A percentile compares a stretch with the other conserved stretches of the same genome.
phyloP scores from a whole-genome alignment of 2,888 invertebrate species.

The Dinocampus coccinellae region DNA sequence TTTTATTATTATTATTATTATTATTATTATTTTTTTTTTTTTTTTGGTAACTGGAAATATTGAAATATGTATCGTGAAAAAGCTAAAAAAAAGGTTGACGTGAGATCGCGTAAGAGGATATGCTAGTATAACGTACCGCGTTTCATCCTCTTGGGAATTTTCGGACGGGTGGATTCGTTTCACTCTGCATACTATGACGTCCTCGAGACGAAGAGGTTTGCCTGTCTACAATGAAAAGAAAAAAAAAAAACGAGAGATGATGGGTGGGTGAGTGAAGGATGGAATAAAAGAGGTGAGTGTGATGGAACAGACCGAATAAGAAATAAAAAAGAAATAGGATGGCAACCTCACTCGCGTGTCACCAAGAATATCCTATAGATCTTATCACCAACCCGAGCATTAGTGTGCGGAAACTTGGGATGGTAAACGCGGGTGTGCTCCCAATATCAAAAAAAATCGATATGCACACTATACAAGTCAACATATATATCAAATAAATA shows the following conservation, averaged over 20 bases:
- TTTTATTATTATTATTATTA: no score
- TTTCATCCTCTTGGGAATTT: constrained; percentile 35
- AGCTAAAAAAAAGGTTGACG: constrained; percentile 28
- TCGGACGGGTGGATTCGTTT: constrained; percentile 37
- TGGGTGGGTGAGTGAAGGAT: neutral
- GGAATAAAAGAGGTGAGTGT: neutral
- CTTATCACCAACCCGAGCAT: constrained; percentile 2
- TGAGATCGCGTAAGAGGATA: constrained; percentile 44
- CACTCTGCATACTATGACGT: neutral
- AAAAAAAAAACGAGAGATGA: neutral
- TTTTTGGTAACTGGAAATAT: no score
- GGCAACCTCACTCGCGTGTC: neutral
- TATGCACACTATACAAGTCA: neutral
- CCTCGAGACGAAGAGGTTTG: neutral
- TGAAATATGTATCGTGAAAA: constrained; percentile 3
- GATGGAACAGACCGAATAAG: neutral
- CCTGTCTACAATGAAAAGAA: neutral
- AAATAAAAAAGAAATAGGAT: neutral
- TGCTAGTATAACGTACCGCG: constrained; percentile 41
- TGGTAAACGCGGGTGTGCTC: neutral
- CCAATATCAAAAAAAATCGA: neutral
- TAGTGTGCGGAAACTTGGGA: neutral
- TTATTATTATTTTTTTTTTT: no score
- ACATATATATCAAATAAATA: neutral
- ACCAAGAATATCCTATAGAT: constrained; percentile 16